A percentile compares a stretch with the other conserved stretches of the same genome.
Evolutionary conservation across 2,113 vertebrate genomes (phyloP).

Genomic region (Odontesthes bonariensis): DNA sequence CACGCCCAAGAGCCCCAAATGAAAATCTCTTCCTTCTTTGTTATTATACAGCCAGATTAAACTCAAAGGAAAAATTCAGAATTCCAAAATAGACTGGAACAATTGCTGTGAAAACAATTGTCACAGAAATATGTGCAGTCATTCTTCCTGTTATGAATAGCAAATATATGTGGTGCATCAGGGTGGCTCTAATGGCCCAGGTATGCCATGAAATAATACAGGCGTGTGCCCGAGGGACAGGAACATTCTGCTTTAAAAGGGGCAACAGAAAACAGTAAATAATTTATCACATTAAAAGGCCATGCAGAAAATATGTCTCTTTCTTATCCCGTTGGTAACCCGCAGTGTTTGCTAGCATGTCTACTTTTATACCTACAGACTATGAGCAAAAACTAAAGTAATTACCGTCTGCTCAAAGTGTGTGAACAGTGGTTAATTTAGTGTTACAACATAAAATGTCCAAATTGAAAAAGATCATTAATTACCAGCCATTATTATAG

Average conservation of each 20-base stretch:
- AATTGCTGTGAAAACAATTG: conserved; percentile 75
- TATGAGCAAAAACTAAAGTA: no score
- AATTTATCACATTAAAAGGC: neutral
- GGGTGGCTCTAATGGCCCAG: conserved; percentile 70
- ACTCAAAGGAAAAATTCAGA: conserved; percentile 38
- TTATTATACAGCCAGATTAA: conserved; percentile 60
- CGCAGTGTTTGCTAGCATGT: no score
- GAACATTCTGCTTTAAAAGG: conserved; percentile 10
- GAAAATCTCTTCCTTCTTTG: conserved; percentile 47
- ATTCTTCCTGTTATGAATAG: conserved; percentile 76
- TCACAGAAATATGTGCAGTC: conserved; percentile 64
- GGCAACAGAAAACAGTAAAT: neutral
- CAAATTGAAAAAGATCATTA: no score
- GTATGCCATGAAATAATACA: conserved; percentile 68
- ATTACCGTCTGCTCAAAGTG: no score
- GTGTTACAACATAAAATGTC: no score
- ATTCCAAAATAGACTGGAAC: conserved; percentile 72
- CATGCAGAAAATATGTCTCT: neutral
- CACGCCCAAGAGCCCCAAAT: conserved; percentile 6
- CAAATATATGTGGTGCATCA: conserved; percentile 71
- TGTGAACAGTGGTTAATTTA: no score
- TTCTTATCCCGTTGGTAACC: no score
- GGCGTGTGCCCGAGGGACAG: conserved; percentile 11
- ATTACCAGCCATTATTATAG: no score
- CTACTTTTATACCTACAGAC: no score